Base-by-base conservation (phyloP, 2,113 vertebrate genomes). In the Heterotilapia buettikoferi region DNA sequence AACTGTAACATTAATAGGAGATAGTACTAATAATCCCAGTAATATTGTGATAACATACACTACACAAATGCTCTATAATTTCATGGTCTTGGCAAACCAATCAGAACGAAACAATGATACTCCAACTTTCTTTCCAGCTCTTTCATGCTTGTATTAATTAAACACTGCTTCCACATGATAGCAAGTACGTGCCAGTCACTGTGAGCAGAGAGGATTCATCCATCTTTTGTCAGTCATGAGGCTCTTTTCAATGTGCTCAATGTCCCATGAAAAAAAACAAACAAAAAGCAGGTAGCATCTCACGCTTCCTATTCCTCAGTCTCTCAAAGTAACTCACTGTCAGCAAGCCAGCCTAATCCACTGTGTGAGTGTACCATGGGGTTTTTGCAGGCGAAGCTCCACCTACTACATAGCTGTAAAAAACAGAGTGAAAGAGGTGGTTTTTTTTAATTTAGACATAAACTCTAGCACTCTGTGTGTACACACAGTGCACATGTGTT, bases 101-200 rank as follows among this genome's bases (percentile, higher is more conserved):
- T 87, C 83, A 86, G 81, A 87, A 80, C 7, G 24, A 83, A 90
- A 79, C 73, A 82, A 66, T 26, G 80, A 76, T 71, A 29, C 6
- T 83, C 43, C 31, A 47, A 57, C 47, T 10, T 54, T 53, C 7
- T 18, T 52, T 47, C 40, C 31, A 66, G 59, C n/a, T 21, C 52
- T 26, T 24, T 52, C 38, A 76, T 52, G 43, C 84, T 31, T 36
- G 7, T 29, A 82, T 57, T 57, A 83, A 89, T 86, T 88, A 91
- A 85, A 47, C 53, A 82, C 59, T 80, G 80, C 82, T 78, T 84
- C 43, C 59, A 88, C 57, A 85, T 56, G 79, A 87, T 81, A 80
- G 88, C 19, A 80, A 90, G 85, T 92, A 91, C 80, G 82, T 85
- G 90, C 40, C 80, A 90, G 90, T 90, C 86, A 85, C 84, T 93